These are phyloP conservation scores for Hirtodrosophila duncani DNA, from an alignment of 2,888 invertebrate species.

Conservation along the genomic window DNA sequence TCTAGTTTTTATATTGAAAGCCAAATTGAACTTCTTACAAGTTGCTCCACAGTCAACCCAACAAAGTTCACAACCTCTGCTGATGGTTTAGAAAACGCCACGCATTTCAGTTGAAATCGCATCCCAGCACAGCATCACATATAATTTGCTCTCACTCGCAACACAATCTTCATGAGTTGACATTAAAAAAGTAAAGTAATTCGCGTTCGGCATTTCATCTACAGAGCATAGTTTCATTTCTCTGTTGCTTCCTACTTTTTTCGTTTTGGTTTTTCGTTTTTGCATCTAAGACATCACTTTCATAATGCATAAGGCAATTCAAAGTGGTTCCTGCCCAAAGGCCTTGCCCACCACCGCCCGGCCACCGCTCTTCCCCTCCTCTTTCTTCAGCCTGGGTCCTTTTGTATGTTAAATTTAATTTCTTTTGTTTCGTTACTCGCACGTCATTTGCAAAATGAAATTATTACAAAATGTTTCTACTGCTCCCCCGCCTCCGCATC, in stretches of 20 bases:
- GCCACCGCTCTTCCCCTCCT: background rate
- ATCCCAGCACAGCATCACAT: no score
- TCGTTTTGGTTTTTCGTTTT: background rate
- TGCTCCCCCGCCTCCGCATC: constrained; percentile 33
- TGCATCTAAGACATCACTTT: constrained; percentile 52
- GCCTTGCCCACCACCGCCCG: constrained; percentile 4
- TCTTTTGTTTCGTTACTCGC: constrained; percentile 75
- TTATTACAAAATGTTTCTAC: constrained; percentile 70
- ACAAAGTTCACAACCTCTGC: no score
- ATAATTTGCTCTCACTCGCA: constrained; percentile 45
- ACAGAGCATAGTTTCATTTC: constrained; percentile 50
- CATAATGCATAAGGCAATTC: constrained; percentile 66
- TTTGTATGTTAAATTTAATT: constrained; percentile 68
- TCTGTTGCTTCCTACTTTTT: background rate
- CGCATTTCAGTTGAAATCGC: no score
- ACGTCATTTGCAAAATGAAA: constrained; percentile 76
- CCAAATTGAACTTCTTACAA: no score
- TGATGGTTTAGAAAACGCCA: no score
- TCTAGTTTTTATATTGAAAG: no score
- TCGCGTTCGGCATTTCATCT: constrained; percentile 51
- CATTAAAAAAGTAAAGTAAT: constrained; percentile 56
- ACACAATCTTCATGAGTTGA: constrained; percentile 44
- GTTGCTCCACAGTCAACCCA: no score
- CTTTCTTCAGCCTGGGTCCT: constrained; percentile 21
- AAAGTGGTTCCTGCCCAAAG: constrained; percentile 2